Conservation (phyloP, 2,888 invertebrate species). For the Ischnus inquisitorius region DNA sequence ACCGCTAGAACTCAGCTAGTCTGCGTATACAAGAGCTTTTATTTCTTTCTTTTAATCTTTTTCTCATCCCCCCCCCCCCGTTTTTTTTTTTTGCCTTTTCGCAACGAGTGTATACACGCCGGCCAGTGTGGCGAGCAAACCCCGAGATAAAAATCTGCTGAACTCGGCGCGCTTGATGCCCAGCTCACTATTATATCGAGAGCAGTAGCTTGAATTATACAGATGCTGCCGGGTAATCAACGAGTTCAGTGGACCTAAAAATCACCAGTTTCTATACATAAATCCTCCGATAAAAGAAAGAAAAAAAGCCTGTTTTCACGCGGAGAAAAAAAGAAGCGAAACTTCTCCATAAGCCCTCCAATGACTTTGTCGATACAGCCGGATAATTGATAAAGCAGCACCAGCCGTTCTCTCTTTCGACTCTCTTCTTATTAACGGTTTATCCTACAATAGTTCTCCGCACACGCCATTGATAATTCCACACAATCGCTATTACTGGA, state of each 20-base stretch:
- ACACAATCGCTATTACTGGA: background rate
- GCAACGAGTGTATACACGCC: constrained; percentile 11
- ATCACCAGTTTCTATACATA: background rate
- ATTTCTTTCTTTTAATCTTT: constrained; percentile 19
- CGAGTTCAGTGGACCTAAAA: background rate
- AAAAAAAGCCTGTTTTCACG: background rate
- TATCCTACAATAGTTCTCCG: background rate
- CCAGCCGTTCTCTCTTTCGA: background rate
- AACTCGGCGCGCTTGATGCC: background rate
- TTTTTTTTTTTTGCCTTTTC: constrained; percentile 1
- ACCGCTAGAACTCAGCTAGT: constrained; percentile 1
- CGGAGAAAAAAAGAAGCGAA: background rate
- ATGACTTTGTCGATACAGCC: background rate
- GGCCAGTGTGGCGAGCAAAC: background rate
- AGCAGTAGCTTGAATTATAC: constrained; percentile 5
- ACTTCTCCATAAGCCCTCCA: background rate
- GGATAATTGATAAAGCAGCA: constrained; percentile 13
- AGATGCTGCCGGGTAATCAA: constrained; percentile 1
- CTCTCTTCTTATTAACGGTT: background rate
- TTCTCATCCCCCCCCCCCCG: background rate
- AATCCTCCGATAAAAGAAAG: background rate
- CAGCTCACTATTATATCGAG: background rate
- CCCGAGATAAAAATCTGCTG: constrained; percentile 12
- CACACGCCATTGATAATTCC: background rate
- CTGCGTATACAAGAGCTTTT: constrained; percentile 6